phyloP scores from a whole-genome alignment of 2,113 vertebrate species.

The Lagopus muta region DNA sequence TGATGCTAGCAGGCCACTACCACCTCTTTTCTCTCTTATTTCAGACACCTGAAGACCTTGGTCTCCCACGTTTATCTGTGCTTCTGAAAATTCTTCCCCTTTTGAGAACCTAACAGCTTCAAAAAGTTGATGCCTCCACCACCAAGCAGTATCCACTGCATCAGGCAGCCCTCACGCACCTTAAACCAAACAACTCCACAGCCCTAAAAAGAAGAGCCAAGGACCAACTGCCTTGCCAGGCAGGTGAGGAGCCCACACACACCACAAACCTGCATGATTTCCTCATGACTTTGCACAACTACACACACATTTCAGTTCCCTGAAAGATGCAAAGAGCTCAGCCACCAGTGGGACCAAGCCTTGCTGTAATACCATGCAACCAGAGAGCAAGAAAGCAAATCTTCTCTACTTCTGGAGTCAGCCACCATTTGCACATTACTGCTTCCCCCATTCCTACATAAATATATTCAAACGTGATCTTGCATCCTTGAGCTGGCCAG shows the following conservation, averaged over 20 bases:
- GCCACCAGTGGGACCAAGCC: neutral
- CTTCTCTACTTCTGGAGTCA: neutral
- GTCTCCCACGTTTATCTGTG: neutral
- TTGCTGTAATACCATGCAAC: neutral
- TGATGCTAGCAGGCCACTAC: neutral
- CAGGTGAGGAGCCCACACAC: rapidly evolving
- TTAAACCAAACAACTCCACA: neutral
- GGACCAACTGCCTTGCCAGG: neutral
- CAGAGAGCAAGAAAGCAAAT: neutral
- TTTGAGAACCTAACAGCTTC: neutral
- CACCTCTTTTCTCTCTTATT: neutral
- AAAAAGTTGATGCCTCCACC: neutral
- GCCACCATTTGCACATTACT: neutral
- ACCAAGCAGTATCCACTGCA: neutral
- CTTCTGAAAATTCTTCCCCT: neutral
- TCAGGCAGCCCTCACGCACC: neutral
- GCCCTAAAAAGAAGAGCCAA: neutral
- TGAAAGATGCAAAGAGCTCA: neutral
- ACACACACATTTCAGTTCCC: neutral
- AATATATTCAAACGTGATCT: neutral
- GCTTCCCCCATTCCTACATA: neutral
- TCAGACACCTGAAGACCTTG: neutral
- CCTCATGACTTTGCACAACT: neutral
- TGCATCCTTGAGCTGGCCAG: neutral
- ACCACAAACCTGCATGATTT: neutral